Conservation (phyloP, 2,797 vertebrate genomes). For the Zonotrichia albicollis region DNA sequence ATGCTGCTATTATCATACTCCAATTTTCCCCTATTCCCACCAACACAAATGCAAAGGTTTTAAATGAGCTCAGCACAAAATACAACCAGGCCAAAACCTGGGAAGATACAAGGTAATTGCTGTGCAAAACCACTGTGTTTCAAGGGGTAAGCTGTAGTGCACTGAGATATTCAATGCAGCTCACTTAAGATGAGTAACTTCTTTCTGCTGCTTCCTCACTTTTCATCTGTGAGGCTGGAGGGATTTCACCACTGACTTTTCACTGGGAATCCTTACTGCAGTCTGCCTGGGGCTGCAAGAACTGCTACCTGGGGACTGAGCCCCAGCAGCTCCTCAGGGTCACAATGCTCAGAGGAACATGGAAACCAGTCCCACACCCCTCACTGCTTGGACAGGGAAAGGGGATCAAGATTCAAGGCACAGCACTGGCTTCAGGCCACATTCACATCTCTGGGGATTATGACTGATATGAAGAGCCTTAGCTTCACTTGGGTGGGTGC, state of each 20-base stretch:
- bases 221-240: neutral
- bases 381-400: neutral
- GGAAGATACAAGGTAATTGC: neutral
- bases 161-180: neutral
- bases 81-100: neutral
- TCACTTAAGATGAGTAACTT: neutral
- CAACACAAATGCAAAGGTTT: fast-evolving
- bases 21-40: neutral
- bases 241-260: neutral
- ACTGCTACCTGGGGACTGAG: neutral
- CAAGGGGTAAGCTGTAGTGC: neutral
- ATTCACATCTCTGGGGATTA: neutral
- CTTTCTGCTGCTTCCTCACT: neutral
- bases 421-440: neutral
- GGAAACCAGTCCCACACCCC: neutral
- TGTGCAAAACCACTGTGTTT: neutral
- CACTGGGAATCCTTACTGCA: neutral
- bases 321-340: neutral
- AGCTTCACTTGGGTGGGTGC: neutral
- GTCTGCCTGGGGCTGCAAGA: neutral
- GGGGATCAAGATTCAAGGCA: neutral
- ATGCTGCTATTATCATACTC: neutral
- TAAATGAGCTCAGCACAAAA: neutral
- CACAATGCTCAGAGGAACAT: neutral
- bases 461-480: neutral